Evolutionary conservation across 2,797 vertebrate species (phyloP).

Genomic region (Pipistrellus pipistrellus): DNA sequence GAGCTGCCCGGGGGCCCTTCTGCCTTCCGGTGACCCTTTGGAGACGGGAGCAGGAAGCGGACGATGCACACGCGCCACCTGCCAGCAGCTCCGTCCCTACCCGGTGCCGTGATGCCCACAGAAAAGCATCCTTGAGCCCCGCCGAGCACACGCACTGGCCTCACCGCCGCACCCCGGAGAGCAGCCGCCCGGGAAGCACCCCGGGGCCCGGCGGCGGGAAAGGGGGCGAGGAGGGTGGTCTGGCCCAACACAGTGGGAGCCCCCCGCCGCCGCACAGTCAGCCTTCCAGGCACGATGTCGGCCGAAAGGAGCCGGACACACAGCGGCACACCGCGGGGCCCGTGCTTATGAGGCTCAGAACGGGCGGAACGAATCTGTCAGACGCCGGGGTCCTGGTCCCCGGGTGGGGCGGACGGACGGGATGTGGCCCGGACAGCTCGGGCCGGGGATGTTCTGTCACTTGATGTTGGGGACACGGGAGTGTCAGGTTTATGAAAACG

Average conservation of each 20-base stretch:
- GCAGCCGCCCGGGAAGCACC: neutral
- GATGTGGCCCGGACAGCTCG: neutral
- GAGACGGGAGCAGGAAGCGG: neutral
- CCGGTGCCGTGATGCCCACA: neutral
- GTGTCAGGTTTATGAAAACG: neutral
- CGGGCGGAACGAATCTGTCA: neutral
- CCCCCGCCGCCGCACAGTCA: neutral
- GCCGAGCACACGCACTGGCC: neutral
- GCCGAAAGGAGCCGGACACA: neutral
- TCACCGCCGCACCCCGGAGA: neutral
- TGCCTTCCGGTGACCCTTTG: neutral
- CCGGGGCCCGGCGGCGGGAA: neutral
- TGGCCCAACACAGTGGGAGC: no score
- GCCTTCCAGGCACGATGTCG: rapidly evolving
- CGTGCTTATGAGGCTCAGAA: neutral
- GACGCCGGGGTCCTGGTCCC: neutral
- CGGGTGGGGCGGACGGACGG: neutral
- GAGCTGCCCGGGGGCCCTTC: neutral
- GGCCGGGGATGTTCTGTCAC: neutral
- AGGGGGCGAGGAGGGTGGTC: neutral
- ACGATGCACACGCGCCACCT: neutral
- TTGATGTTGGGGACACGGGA: neutral
- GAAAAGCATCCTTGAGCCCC: neutral
- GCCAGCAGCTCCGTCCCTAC: neutral
- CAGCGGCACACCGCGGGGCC: rapidly evolving